These are phyloP conservation scores for Melanotaenia maccullochi DNA, from an alignment of 2,797 vertebrate genomes.

Conservation along the genomic window DNA sequence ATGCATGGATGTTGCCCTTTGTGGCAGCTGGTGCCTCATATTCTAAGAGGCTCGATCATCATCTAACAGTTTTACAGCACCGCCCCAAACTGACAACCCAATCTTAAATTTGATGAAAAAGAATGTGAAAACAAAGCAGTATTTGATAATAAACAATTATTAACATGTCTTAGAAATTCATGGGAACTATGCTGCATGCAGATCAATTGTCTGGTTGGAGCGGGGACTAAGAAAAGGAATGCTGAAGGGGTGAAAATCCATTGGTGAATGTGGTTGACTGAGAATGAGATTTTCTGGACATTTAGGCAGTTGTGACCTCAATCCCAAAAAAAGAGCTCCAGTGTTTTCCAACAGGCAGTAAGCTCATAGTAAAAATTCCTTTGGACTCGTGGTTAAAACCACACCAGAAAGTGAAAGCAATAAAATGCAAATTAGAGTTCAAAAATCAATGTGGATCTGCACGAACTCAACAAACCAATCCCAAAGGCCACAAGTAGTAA, in stretches of 20 bases:
- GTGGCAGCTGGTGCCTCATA: background rate
- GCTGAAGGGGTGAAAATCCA: constrained; percentile 35
- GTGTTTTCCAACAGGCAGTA: constrained; percentile 20
- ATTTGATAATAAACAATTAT: constrained; percentile 13
- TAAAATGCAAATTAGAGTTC: constrained; percentile 39
- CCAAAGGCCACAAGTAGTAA: constrained; percentile 32
- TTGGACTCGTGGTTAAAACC: constrained; percentile 34
- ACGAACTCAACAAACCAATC: constrained; percentile 21
- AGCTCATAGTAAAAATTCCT: constrained; percentile 29
- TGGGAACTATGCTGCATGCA: constrained; percentile 25
- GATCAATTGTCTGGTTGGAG: constrained; percentile 46
- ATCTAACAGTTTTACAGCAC: constrained; percentile 19
- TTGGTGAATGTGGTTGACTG: constrained; percentile 39
- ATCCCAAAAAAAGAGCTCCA: constrained; percentile 61
- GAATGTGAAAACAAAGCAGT: background rate
- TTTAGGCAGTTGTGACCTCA: constrained; percentile 68
- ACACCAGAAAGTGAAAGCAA: constrained; percentile 27
- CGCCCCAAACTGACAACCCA: constrained; percentile 24
- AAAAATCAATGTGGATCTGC: constrained; percentile 36
- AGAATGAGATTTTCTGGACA: constrained; percentile 48
- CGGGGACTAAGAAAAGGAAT: constrained; percentile 8
- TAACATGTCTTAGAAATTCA: constrained; percentile 36
- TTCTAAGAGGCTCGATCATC: constrained; percentile 1
- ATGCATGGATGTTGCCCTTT: background rate
- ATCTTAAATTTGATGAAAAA: constrained; percentile 34